Evolutionary conservation across 2,797 vertebrate species (phyloP), one percentile per base, ranked within the genome.

Genomic region (Chaenodraco wilsoni): DNA sequence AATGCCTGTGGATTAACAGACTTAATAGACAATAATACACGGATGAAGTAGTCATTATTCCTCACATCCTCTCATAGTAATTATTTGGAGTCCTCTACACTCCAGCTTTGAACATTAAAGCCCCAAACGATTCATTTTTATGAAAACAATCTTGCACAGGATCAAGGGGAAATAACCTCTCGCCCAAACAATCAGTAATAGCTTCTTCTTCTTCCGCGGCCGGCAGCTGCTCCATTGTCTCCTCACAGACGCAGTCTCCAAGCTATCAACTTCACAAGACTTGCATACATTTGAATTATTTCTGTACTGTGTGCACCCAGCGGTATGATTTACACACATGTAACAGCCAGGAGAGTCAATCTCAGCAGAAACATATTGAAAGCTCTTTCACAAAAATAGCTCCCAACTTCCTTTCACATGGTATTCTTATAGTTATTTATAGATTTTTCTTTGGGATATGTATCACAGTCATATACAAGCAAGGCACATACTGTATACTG

Each of bases 21-120:
- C 71, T 27, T 27, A 27, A 27, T 27, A 27, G 27, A 27, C 27
- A 84, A 82, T 86, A 89, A 86, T 84, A 83, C 82, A 73, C n/a
- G 52, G 46, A 82, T 90, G 93, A 94, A 93, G 81, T 65, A 31
- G 81, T 87, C 72, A 85, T 93, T 92, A 90, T 92, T 77, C 72
- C 49, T 52, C 72, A 81, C 84, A 86, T 94, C 90, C 89, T 89
- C 70, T 79, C 17, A 11, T 44, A 19, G 61, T 74, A 75, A 37
- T 76, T 64, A 76, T 85, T 87, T 50, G n/a, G 7, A 43, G 41
- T 68, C 63, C 57, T 77, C 59, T 45, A 46, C 41, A 12, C 72
- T 79, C 33, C 27, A 10, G 65, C 88, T 84, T 91, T 90, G 81
- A 92, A 88, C 75, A 74, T 65, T 49, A 79, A 74, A 78, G 55